Conservation (phyloP, 1,140 invertebrate species). For the Holcopasites calliopsidis region DNA sequence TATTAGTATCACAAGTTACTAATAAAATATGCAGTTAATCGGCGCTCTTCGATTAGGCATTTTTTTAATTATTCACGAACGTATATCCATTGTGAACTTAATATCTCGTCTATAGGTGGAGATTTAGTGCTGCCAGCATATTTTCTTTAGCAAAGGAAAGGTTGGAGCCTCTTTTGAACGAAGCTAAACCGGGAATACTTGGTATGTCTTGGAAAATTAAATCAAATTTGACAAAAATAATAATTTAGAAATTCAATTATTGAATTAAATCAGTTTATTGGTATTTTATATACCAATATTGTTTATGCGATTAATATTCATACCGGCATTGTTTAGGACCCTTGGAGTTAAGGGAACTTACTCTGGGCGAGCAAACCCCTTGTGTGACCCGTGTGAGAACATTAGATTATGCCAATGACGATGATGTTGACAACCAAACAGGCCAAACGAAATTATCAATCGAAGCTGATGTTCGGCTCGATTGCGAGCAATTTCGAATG, state of each 20-base stretch:
- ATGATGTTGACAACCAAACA: slow-evolving; percentile 50
- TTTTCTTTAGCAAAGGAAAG: slow-evolving; percentile 79
- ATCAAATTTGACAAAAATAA: too few species aligned
- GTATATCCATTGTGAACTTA: neutral
- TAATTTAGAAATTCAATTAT: too few species aligned
- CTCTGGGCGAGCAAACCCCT: slow-evolving; percentile 77
- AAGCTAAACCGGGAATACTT: slow-evolving; percentile 79
- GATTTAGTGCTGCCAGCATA: slow-evolving; percentile 79
- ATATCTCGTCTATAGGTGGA: slow-evolving; percentile 76
- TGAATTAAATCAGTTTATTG: too few species aligned
- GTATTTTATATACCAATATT: too few species aligned
- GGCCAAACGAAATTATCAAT: slow-evolving; percentile 76
- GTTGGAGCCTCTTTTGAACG: slow-evolving; percentile 78
- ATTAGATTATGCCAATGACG: slow-evolving; percentile 71
- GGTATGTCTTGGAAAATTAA: slow-evolving; percentile 66
- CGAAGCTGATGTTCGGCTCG: slow-evolving; percentile 78
- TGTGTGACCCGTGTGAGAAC: slow-evolving; percentile 73
- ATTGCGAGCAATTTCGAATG: slow-evolving; percentile 81
- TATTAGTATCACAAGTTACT: too few species aligned
- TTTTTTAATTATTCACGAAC: too few species aligned
- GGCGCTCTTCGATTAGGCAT: too few species aligned
- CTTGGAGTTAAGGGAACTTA: slow-evolving; percentile 74
- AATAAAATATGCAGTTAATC: too few species aligned
- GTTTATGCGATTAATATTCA: too few species aligned
- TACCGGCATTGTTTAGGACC: slow-evolving; percentile 59